Evolutionary conservation across 2,888 invertebrate species (phyloP).

Genomic region (Dicranocentrus wangi): DNA sequence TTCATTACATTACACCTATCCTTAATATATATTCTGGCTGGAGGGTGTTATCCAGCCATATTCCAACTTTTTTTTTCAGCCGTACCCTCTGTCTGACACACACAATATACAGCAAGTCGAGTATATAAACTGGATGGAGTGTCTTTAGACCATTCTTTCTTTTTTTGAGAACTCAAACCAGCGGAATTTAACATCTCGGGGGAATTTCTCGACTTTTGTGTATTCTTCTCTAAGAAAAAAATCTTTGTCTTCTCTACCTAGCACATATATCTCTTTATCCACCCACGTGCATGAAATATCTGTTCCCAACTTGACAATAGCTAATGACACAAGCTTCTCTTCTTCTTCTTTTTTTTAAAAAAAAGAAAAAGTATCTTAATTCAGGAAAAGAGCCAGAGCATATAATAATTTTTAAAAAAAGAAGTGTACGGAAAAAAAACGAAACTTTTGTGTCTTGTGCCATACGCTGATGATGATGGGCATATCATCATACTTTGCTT

Average conservation of each 20-base stretch:
- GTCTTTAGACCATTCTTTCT: no score
- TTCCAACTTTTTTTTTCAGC: no score
- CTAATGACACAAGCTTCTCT: conserved; percentile 3
- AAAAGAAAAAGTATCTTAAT: background rate
- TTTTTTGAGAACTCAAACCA: background rate
- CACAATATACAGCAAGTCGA: no score
- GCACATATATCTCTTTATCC: conserved; percentile 27
- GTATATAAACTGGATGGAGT: no score
- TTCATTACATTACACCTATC: conserved; percentile 23
- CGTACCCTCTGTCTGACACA: no score
- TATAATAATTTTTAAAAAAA: conserved; percentile 1
- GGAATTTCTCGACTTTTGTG: conserved; percentile 26
- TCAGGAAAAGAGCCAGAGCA: no score
- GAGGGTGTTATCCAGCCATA: no score
- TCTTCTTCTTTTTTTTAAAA: conserved; percentile 16
- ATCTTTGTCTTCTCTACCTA: background rate
- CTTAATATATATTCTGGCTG: background rate
- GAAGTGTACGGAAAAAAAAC: background rate
- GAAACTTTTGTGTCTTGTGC: conserved; percentile 10
- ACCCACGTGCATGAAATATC: conserved; percentile 54
- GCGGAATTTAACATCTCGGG: background rate
- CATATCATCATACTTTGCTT: conserved; percentile 18
- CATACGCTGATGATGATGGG: conserved; percentile 23
- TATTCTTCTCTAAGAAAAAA: background rate
- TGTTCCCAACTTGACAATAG: conserved; percentile 44